Conservation (phyloP, 2,888 invertebrate species). For the Tetramorium bicarinatum region DNA sequence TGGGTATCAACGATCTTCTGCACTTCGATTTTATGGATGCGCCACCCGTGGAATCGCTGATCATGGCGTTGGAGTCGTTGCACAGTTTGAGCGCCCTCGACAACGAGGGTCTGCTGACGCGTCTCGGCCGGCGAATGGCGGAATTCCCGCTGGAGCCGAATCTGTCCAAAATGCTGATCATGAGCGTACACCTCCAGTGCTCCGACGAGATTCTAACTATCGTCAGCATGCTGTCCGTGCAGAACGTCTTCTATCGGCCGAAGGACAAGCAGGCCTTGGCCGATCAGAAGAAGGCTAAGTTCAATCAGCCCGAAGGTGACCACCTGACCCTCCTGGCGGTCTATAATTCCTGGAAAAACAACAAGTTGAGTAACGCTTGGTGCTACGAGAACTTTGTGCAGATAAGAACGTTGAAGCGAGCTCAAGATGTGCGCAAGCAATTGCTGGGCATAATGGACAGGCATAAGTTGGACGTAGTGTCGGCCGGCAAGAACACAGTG, state of each 20-base stretch:
- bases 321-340: constrained; percentile 99
- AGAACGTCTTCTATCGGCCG: constrained; percentile 98
- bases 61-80: constrained; percentile 98
- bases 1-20: constrained; percentile 99
- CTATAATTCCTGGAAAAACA: constrained; percentile 99
- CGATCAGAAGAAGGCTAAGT: constrained; percentile 99
- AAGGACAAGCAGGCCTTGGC: constrained; percentile 98
- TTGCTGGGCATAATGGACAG: constrained; percentile 98
- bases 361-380: constrained; percentile 99
- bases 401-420: constrained; percentile 97
- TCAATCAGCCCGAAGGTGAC: constrained; percentile 99
- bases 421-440: constrained; percentile 99
- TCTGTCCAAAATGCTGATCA: constrained; percentile 99
- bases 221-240: constrained; percentile 99
- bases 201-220: constrained; percentile 99
- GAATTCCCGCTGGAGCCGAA: constrained; percentile 99
- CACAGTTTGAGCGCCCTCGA: constrained; percentile 99
- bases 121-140: constrained; percentile 97
- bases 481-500: constrained; percentile 98
- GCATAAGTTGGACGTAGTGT: constrained; percentile 98
- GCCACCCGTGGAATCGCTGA: constrained; percentile 98
- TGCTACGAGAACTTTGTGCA: constrained; percentile 99
- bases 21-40: constrained; percentile 99
- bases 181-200: constrained; percentile 99
- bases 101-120: constrained; percentile 93